A percentile compares a stretch with the other conserved stretches of the same genome.
Evolutionary conservation across 2,113 vertebrate genomes (phyloP).

Genomic region (Vidua macroura): DNA sequence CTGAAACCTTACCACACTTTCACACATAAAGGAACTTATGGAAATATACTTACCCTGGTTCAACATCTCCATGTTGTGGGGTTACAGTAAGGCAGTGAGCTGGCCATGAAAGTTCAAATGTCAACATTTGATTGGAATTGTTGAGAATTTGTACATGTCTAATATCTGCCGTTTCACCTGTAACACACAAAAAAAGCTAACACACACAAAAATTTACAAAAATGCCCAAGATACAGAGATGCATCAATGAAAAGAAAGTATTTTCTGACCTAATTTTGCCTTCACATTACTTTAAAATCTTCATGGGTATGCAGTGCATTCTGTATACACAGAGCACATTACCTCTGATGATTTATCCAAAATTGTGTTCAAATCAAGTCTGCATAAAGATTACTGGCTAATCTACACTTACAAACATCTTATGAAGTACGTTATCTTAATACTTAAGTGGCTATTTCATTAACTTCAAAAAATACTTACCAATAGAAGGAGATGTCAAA

Average conservation of each 20-base stretch:
- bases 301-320: neutral
- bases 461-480: conserved; percentile 75
- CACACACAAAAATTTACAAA: neutral
- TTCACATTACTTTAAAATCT: neutral
- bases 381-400: neutral
- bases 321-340: neutral
- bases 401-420: neutral
- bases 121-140: conserved; percentile 73
- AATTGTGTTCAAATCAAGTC: neutral
- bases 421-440: neutral
- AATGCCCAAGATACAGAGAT: neutral
- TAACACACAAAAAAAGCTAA: neutral
- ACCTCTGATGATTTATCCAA: neutral
- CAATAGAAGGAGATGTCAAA: conserved; percentile 77
- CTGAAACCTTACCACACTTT: neutral
- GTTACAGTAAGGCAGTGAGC: conserved; percentile 93
- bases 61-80: conserved; percentile 86
- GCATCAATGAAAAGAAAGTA: neutral
- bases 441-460: neutral
- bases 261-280: neutral
- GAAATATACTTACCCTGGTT: conserved; percentile 81
- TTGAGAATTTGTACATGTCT: conserved; percentile 81
- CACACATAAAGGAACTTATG: neutral
- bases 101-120: conserved; percentile 94
- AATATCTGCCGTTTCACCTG: conserved; percentile 78